These are phyloP conservation scores for Berghia stephanieae DNA, from an alignment of 1,140 invertebrate species.

Conservation along the genomic window DNA sequence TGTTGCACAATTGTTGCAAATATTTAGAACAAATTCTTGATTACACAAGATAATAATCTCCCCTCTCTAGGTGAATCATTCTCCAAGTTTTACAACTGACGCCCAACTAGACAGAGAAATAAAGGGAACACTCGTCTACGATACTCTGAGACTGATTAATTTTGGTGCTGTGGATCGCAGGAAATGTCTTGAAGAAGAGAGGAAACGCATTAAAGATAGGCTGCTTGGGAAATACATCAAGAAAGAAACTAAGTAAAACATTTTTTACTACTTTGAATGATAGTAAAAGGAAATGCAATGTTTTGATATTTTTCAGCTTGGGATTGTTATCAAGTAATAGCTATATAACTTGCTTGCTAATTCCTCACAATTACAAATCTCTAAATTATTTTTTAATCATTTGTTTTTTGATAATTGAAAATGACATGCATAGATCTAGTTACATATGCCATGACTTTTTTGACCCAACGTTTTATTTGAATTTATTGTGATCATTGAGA, in stretches of 20 bases:
- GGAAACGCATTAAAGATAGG: slow-evolving; percentile 65
- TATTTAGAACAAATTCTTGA: neutral
- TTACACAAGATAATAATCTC: neutral
- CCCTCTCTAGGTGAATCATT: slow-evolving; percentile 79
- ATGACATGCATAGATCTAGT: neutral
- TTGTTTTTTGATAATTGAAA: neutral
- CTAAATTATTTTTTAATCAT: neutral
- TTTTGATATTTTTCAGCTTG: neutral
- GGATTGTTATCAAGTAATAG: neutral
- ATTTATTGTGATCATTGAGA: no score
- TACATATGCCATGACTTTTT: no score
- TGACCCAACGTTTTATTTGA: no score
- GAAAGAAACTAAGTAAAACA: slow-evolving; percentile 63
- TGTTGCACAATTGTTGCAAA: no score
- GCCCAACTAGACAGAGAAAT: slow-evolving; percentile 83
- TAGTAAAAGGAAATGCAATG: neutral
- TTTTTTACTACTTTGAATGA: neutral
- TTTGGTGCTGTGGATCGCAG: slow-evolving; percentile 81
- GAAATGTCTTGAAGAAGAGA: slow-evolving; percentile 74
- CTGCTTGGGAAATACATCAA: slow-evolving; percentile 62
- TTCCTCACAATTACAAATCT: neutral
- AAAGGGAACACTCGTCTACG: slow-evolving; percentile 82
- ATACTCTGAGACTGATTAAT: slow-evolving; percentile 86
- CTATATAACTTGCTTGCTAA: no score
- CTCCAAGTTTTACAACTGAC: slow-evolving; percentile 89